Evolutionary conservation across 2,113 vertebrate species (phyloP).

Genomic region (Noctilio leporinus): DNA sequence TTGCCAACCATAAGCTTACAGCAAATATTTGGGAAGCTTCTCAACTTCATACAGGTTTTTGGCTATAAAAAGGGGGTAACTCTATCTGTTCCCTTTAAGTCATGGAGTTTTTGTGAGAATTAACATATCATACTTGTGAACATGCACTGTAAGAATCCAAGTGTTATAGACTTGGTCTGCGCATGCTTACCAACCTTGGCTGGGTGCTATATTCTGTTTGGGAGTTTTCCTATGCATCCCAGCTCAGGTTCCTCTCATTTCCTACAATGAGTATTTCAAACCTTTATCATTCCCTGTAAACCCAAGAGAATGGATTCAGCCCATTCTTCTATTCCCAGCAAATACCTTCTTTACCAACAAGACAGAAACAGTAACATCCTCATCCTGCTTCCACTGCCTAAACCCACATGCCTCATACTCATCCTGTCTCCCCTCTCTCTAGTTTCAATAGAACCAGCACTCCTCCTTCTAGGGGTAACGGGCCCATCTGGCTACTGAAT

Average conservation of each 20-base stretch:
- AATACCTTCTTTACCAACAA: background rate
- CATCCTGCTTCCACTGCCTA: background rate
- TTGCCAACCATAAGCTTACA: background rate
- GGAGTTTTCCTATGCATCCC: background rate
- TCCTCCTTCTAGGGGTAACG: background rate
- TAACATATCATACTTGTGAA: background rate
- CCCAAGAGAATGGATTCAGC: background rate
- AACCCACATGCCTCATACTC: background rate
- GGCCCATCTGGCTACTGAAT: background rate
- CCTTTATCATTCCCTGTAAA: background rate
- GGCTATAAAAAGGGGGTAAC: background rate
- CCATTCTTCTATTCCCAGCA: background rate
- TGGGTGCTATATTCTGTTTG: fast-evolving
- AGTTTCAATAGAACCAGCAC: background rate
- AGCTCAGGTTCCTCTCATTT: background rate
- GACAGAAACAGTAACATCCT: background rate
- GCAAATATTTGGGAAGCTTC: background rate
- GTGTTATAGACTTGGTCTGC: background rate
- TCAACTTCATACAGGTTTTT: background rate
- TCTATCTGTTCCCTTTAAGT: background rate
- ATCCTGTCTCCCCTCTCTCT: background rate
- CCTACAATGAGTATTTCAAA: background rate
- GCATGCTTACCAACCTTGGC: background rate
- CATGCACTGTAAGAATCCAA: background rate
- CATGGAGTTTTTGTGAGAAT: background rate